A percentile compares a stretch with the other conserved stretches of the same genome.
These are phyloP conservation scores for Argyresthia albistria DNA, from an alignment of 2,888 invertebrate genomes.

Conservation along the genomic window DNA sequence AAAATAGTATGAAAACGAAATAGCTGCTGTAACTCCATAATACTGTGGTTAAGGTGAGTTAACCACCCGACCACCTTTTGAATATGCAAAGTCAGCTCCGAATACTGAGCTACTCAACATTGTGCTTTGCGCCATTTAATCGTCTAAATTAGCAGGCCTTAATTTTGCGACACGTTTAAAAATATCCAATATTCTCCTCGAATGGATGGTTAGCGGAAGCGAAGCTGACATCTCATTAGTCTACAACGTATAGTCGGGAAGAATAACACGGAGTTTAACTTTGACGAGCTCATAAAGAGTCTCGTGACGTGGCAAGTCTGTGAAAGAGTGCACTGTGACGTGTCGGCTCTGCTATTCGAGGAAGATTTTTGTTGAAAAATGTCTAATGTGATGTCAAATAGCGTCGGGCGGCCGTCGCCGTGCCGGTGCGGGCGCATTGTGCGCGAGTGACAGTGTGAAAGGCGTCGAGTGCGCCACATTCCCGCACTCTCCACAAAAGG, in stretches of 20 bases:
- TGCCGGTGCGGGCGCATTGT: conserved; percentile 32
- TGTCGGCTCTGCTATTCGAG: conserved; percentile 14
- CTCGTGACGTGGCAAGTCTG: too few species aligned
- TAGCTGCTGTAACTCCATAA: neutral
- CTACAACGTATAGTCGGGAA: too few species aligned
- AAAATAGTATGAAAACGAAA: neutral
- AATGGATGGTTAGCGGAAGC: too few species aligned
- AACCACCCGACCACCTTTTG: conserved; percentile 45
- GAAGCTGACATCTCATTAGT: too few species aligned
- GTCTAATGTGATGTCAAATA: neutral
- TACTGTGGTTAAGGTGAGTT: conserved; percentile 11
- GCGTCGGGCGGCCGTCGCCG: conserved; percentile 3
- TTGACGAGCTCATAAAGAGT: too few species aligned
- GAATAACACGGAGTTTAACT: too few species aligned
- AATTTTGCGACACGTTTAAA: too few species aligned
- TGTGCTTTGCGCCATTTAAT: conserved; percentile 29
- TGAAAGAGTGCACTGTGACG: too few species aligned
- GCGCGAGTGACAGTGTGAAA: conserved; percentile 67
- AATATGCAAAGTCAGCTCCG: conserved; percentile 57
- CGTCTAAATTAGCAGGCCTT: conserved; percentile 17
- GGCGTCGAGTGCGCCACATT: conserved; percentile 59
- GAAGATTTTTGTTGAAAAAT: conserved; percentile 9
- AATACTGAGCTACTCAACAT: conserved; percentile 45
- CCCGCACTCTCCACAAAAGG: conserved; percentile 58
- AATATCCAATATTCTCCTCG: too few species aligned